These are phyloP conservation scores for Erannis defoliaria DNA, from an alignment of 2,888 invertebrate genomes.

Conservation along the genomic window DNA sequence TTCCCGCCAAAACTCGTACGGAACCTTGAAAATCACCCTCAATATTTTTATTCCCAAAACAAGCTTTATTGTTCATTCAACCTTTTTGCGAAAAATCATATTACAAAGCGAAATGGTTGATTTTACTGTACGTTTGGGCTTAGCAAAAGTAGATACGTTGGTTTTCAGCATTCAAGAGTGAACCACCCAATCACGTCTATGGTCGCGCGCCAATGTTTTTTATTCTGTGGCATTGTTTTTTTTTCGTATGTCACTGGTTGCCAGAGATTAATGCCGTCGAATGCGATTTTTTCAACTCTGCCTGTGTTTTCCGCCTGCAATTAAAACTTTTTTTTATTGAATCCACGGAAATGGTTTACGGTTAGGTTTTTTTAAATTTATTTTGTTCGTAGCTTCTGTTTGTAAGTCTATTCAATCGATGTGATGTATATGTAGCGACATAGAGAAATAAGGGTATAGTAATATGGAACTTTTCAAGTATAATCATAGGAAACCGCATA, in stretches of 20 bases:
- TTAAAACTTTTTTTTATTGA: constrained; percentile 45
- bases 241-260: constrained; percentile 44
- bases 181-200: constrained; percentile 55
- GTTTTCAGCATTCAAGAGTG: constrained; percentile 42
- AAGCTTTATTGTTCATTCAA: not conserved
- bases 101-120: not conserved
- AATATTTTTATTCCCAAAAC: constrained; percentile 27
- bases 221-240: constrained; percentile 18
- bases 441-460: too few relatives aligned
- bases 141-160: constrained; percentile 16
- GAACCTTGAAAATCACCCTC: constrained; percentile 4
- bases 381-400: not conserved
- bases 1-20: too few relatives aligned
- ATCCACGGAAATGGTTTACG: constrained; percentile 26
- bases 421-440: too few relatives aligned
- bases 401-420: not conserved
- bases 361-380: constrained; percentile 17
- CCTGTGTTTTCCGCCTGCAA: constrained; percentile 34
- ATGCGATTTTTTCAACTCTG: constrained; percentile 41
- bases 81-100: not conserved
- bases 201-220: constrained; percentile 39
- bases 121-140: not conserved
- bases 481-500: too few relatives aligned
- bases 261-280: constrained; percentile 40
- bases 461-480: too few relatives aligned